Conservation (phyloP, 1,140 invertebrate species). For the Littorina saxatilis region DNA sequence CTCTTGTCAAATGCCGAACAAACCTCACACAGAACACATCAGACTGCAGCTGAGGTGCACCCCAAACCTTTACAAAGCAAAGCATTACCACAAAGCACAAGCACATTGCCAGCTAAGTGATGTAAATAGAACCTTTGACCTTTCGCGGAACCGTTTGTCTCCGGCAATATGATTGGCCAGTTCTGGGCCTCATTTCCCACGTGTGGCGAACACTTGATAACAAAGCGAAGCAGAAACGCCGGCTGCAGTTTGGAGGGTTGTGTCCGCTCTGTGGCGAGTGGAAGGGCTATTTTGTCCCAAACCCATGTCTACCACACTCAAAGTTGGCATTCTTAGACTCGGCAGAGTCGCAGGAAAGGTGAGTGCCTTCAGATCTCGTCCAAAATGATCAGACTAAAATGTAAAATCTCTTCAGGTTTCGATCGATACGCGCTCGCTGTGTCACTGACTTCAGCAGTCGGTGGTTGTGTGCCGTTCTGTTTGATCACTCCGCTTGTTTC, state of each 20-base stretch:
- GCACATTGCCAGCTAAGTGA: too few relatives aligned
- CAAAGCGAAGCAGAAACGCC: constrained; percentile 3
- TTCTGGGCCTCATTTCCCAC: constrained; percentile 23
- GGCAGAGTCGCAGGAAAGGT: constrained; percentile 26
- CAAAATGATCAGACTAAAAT: neutral
- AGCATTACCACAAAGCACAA: too few relatives aligned
- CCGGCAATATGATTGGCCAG: constrained; percentile 6
- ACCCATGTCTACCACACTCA: constrained; percentile 16
- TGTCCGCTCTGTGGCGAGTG: neutral
- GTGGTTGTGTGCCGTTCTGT: too few relatives aligned
- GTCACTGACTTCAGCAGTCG: too few relatives aligned
- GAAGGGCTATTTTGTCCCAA: constrained; percentile 11
- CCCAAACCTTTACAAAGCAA: too few relatives aligned
- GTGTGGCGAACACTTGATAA: constrained; percentile 14
- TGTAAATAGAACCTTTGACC: constrained; percentile 30
- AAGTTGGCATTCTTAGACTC: constrained; percentile 17
- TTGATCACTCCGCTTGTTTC: too few relatives aligned
- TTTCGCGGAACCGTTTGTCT: constrained; percentile 23
- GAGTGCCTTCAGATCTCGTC: neutral
- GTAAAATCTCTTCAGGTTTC: neutral
- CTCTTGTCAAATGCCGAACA: too few relatives aligned
- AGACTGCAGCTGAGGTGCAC: too few relatives aligned
- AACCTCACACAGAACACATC: too few relatives aligned
- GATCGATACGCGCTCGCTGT: neutral
- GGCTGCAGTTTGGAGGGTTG: constrained; percentile 14